Conservation (phyloP, 1,140 invertebrate species). For the Eupeodes corollae region DNA sequence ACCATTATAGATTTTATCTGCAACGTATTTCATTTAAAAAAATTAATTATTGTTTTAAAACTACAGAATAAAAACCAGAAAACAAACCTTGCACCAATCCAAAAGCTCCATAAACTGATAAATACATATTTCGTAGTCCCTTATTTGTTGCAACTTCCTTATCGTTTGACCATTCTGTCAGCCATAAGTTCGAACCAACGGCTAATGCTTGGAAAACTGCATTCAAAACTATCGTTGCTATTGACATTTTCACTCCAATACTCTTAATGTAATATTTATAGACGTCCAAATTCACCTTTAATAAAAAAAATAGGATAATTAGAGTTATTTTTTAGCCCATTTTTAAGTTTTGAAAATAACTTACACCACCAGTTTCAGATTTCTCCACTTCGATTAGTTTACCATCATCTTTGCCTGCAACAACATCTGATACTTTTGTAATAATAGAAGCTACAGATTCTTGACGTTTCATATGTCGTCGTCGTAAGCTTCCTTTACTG, state of each 20-base stretch:
- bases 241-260: slow-evolving; percentile 62
- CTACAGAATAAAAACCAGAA: not conserved
- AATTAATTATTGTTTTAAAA: not conserved
- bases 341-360: slow-evolving; percentile 1
- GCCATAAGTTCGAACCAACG: slow-evolving; percentile 87
- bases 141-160: slow-evolving; percentile 41
- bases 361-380: slow-evolving; percentile 77
- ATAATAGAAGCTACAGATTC: slow-evolving; percentile 17
- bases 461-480: slow-evolving; percentile 36
- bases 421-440: slow-evolving; percentile 36
- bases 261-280: slow-evolving; percentile 83
- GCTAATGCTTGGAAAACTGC: slow-evolving; percentile 79
- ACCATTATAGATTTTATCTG: no score
- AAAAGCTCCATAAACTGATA: slow-evolving; percentile 78
- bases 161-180: slow-evolving; percentile 76
- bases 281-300: slow-evolving; percentile 57
- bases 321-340: not conserved
- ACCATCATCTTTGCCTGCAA: slow-evolving; percentile 41
- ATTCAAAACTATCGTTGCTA: slow-evolving; percentile 70
- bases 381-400: slow-evolving; percentile 83
- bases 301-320: not conserved
- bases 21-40: no score
- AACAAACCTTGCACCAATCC: slow-evolving; percentile 77
- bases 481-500: slow-evolving; percentile 17
- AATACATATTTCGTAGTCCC: slow-evolving; percentile 59